Base-by-base conservation (phyloP, 2,797 vertebrate genomes). In the Aldrovandia affinis region DNA sequence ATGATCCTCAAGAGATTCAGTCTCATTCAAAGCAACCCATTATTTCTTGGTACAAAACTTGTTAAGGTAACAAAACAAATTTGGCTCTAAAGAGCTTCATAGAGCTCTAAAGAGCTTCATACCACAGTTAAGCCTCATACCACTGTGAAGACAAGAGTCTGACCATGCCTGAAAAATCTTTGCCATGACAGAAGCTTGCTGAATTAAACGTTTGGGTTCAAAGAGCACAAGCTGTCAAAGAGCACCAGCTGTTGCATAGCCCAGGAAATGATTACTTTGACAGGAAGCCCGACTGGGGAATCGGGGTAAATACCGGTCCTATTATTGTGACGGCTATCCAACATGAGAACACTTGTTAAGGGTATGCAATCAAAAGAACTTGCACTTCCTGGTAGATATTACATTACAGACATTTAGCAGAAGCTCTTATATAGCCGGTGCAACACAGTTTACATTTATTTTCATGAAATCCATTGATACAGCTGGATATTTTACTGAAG, bases 1-100 rank as follows among this genome's bases (percentile, higher is more conserved):
- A 88, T 88, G 70, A 86, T 44, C 81, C 89, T 86, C n/a, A 47
- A 82, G 73, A 54, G 54, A 73, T 87, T 78, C 52, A 44, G 83
- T 22, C 33, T 22, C 33, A 42, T 73, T 42, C 1, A 22, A 5
- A 8, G 36, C 70, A 22, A 39, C 70, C 15, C 65, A 36, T 36
- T 68, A 82, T 42, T 30, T 30, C n/a, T 52, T n/a, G n/a, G n/a
- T n/a, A n/a, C n/a, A n/a, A n/a, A n/a, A n/a, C n/a, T n/a, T 42
- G 80, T 28, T 65, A 57, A 50, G 22, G 25, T 39, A 55, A 84
- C 22, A 70, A 55, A 54, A 54, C n/a, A 44, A 57, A 57, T 57
- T 57, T 57, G 18, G 55, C 55, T 57, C 4, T 15, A 36, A 70
- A 14, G 65, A 70, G 15, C 47, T 6, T 0, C 47, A 50, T n/a